Evolutionary conservation across 2,113 vertebrate genomes (phyloP), one percentile per base, ranked within the genome.

Genomic region (Thalassoma bifasciatum): DNA sequence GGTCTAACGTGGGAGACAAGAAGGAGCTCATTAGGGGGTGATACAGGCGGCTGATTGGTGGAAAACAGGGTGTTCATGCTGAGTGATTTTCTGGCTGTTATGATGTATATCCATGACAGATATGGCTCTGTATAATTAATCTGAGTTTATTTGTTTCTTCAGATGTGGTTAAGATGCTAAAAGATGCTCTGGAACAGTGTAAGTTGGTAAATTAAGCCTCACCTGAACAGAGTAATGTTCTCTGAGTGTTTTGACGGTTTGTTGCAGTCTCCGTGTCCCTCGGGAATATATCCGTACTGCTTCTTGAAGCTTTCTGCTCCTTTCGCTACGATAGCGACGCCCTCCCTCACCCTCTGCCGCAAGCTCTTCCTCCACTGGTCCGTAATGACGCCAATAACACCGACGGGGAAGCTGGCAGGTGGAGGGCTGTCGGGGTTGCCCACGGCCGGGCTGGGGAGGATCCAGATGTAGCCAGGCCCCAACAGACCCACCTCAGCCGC

Each of bases 341-440:
- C 98, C 23, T 99, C 97, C 50, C 96, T 94, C 76, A 99, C 96
- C 68, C 98, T 94, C 92, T 98, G 97, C 66, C 95, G 86, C 85
- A 99, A 90, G 85, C 95, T 98, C 85, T 97, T 96, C 86, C 96
- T 95, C 97, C 97, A 98, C 91, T 96, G 95, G 86, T 99, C 97
- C 0, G 96, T 97, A 73, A 97, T 96, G 36, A 99, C 94, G 0
- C 97, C 97, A 79, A 99, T 97, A 60, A 99, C 94, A 2, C 98
- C 97, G 0, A 98, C 88, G 0, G 98, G 98, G 91, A 99, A 99
- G 85, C 91, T 93, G 40, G 83, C 19, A 19, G 94, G 94, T 0
- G 97, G 96, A 0, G 95, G 93, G 34, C 87, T 84, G 71, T 98
- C 96, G 72, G 96, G 96, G 92, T 96, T 98, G 75, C 97, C 97